Conservation (phyloP, 2,113 vertebrate species). For the Leptosomus discolor region DNA sequence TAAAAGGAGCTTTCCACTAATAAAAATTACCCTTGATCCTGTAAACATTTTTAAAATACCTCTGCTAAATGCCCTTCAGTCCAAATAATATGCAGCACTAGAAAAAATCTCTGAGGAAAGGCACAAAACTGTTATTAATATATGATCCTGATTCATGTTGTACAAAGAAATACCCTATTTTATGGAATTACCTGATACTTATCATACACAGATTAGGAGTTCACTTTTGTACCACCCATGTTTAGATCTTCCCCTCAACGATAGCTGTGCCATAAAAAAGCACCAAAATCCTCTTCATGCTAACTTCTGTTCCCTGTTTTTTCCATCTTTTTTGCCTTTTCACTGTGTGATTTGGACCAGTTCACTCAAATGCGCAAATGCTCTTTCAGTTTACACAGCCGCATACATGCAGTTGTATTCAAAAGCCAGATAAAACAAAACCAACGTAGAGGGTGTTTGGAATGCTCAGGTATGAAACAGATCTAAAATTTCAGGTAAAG, state of each 20-base stretch:
- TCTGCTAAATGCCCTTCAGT: background rate
- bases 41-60: background rate
- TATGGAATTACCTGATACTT: background rate
- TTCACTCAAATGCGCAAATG: accelerated
- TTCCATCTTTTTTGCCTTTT: background rate
- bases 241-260: background rate
- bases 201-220: background rate
- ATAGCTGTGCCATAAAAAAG: background rate
- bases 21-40: background rate
- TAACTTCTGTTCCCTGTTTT: background rate
- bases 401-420: background rate
- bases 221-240: background rate
- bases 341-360: background rate
- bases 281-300: background rate
- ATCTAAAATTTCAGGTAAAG: background rate
- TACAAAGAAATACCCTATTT: background rate
- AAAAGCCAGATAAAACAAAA: background rate
- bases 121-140: background rate
- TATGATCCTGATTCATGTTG: background rate
- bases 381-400: background rate
- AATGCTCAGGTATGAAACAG: background rate
- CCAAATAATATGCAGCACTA: background rate
- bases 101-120: background rate
- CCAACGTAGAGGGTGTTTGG: accelerated
- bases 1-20: background rate